Evolutionary conservation across 1,140 invertebrate species (phyloP), one percentile per base, ranked within the genome.

Genomic region (Drosophila pachea): DNA sequence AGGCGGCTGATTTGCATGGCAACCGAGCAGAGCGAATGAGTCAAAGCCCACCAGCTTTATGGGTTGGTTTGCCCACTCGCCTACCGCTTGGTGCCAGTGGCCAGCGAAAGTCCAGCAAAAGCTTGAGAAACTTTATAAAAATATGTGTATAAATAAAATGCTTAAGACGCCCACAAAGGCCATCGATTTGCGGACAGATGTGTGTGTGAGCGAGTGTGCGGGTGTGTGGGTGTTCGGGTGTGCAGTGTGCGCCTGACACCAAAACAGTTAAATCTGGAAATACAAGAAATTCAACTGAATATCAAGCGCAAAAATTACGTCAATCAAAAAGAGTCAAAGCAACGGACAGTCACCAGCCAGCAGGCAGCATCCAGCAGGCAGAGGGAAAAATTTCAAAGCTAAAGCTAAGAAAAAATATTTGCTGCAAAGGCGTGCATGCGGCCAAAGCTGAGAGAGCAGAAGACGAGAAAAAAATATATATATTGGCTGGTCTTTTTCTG

Each of bases 261-360:
- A 76, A 84, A 82, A 84, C 81, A 79, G 79, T 86, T 84, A 86
- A 86, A 84, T 86, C 81, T 84, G 69, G 79, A 86, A 84, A 84
- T 84, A 84, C 79, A 86, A 84, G 79, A 84, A 86, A 84, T 84
- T 84, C 79, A 84, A 84, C 52, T 84, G 79, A 86, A 84, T 84
- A 84, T 84, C 79, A 84, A 84, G 81, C 81, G 69, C 79, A 84
- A 78, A 84, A 84, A 84, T 84, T 84, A 84, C 79, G 79, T 84
- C 79, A 84, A 84, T 84, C 79, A 84, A 84, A 60, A 73, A 76
- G n/a, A 22, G 77, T 78, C 77, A 75, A 78, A 70, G 62, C 72
- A 75, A 78, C 78, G 68, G 68, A 22, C 29, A 47, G 35, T 29
- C 14, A 11, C 38, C 31, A 50, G 56, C 35, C 14, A 11, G 47